Percentiles rank a stretch among this genome's conserved stretches.
Evolutionary conservation across 1,140 invertebrate species (phyloP).

Genomic region (Alviniconcha marisindica): DNA sequence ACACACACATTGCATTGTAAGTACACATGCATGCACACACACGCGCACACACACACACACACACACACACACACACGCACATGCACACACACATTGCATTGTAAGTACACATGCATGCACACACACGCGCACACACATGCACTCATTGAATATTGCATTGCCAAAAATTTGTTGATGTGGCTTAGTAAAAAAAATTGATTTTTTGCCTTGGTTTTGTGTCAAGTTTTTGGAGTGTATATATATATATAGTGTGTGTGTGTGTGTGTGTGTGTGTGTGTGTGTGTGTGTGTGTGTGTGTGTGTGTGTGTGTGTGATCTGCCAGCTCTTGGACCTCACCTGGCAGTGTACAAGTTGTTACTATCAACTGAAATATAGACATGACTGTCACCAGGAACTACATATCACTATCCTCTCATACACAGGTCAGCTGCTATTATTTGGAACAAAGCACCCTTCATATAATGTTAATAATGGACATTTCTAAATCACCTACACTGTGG

Average conservation of each 20-base stretch:
- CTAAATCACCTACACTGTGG: too few species aligned
- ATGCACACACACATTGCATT: background rate
- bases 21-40: background rate
- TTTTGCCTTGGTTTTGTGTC: background rate
- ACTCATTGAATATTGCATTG: too few species aligned
- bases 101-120: background rate
- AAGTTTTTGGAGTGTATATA: too few species aligned
- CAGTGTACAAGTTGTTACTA: too few species aligned
- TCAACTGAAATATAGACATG: too few species aligned
- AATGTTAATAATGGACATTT: too few species aligned
- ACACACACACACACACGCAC: slow-evolving; percentile 6
- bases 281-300: background rate
- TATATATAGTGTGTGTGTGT: slow-evolving; percentile 9
- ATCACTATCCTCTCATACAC: too few species aligned
- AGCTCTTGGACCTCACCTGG: too few species aligned
- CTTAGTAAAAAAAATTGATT: background rate
- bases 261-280: background rate
- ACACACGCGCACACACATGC: background rate
- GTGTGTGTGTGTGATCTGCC: background rate
- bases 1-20: background rate
- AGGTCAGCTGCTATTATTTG: too few species aligned
- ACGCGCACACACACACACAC: slow-evolving; percentile 5
- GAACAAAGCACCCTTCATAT: too few species aligned
- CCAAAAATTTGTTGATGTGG: too few species aligned
- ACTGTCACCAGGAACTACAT: too few species aligned